A percentile compares a stretch with the other conserved stretches of the same genome.
Conservation (phyloP, 2,797 vertebrate genomes). For the Mormyrus hasselquistii region DNA sequence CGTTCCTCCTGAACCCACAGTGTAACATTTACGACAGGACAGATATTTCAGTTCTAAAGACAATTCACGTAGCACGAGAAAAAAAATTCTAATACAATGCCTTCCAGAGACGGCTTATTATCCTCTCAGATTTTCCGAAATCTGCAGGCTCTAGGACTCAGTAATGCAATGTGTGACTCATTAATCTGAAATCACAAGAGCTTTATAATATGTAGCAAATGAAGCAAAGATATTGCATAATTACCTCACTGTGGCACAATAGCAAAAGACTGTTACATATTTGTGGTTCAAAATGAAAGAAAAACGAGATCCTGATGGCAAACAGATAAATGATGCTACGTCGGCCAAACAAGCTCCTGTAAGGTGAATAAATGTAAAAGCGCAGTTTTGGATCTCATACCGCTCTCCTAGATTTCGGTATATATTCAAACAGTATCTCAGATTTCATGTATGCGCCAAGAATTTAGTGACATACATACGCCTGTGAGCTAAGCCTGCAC, state of each 20-base stretch:
- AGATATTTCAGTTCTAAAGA: background rate
- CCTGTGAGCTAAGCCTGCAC: background rate
- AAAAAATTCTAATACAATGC: background rate
- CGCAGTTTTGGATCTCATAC: background rate
- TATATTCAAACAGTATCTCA: background rate
- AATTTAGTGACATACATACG: background rate
- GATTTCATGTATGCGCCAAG: background rate
- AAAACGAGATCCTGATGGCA: background rate
- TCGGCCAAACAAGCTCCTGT: background rate
- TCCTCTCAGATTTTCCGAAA: background rate
- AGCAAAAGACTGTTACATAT: background rate
- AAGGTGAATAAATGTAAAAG: background rate
- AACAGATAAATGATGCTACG: background rate
- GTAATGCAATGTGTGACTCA: background rate
- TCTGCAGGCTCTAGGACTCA: background rate
- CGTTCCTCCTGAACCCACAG: background rate
- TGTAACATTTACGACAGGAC: background rate
- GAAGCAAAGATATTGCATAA: background rate
- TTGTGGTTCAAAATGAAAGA: background rate
- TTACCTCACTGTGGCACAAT: background rate
- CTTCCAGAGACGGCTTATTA: background rate
- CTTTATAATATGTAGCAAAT: background rate
- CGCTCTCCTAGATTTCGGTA: background rate
- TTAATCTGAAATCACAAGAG: background rate
- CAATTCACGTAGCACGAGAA: background rate